Base-by-base conservation (phyloP, 2,797 vertebrate genomes). In the Buceros bicornis region DNA sequence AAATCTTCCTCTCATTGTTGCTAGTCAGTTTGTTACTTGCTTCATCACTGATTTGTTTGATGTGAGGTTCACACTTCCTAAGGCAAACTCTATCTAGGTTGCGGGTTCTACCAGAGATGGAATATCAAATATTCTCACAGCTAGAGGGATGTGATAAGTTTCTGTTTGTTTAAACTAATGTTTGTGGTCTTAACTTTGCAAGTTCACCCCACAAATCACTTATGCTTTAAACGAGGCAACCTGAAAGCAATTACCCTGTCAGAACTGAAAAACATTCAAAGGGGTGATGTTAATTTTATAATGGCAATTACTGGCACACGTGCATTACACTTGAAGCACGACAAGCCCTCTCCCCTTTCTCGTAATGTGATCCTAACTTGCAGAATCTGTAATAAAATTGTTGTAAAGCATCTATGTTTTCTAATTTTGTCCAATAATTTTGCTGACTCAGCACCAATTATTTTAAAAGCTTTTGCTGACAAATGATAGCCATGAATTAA, bases 121-220 rank as follows among this genome's bases (percentile, higher is more conserved):
- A 66, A 88, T 67, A 91, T 37, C 71, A 90, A 97, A 77, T 91
- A 71, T 62, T 85, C 61, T 97, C 61, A 50, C 90, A 93, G 65
- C 82, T 88, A 81, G 48, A 77, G 72, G 64, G 35, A 69, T 45
- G 40, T 85, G 92, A 91, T 83, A 87, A 29, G 15, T 80, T 96
- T 91, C 72, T 86, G 76, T 96, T 90, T 85, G 81, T 90, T 96
- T 93, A 92, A 95, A 92, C 73, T 87, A 82, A 91, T 82, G 76
- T 89, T 96, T 95, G 91, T 87, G 95, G 93, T 91, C 93, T 93
- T 94, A 87, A 85, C 95, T 91, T 94, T 93, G 87, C 60, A 92
- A 93, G 80, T 89, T 88, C 81, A 47, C 82, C 61, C 78, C 40
- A 21, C 92, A 94, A 86, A 90, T 88, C 87, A 82, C 82, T 94